Evolutionary conservation across 2,113 vertebrate genomes (phyloP).

Genomic region (Myotis brandtii): DNA sequence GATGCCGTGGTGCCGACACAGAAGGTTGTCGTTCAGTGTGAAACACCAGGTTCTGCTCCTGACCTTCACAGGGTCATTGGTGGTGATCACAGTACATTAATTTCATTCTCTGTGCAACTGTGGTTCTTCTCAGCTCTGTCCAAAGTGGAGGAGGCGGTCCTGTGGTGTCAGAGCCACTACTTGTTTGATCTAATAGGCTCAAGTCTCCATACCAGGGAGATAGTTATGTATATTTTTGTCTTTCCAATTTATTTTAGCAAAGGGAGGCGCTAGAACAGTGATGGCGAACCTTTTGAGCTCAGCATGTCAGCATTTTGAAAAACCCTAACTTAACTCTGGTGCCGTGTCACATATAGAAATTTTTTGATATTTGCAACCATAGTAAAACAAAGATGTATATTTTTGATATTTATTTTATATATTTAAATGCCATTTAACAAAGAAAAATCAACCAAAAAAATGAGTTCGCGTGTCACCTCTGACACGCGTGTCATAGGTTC

Average conservation of each 20-base stretch:
- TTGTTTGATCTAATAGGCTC: background rate
- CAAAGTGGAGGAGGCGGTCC: background rate
- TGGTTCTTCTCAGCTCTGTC: background rate
- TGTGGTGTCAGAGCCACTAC: background rate
- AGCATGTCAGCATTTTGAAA: too few species aligned
- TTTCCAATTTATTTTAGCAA: background rate
- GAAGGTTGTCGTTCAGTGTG: background rate
- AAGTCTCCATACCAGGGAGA: background rate
- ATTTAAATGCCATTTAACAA: too few species aligned
- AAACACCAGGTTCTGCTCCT: rapidly evolving
- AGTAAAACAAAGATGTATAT: too few species aligned
- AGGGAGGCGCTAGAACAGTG: background rate
- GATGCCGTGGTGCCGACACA: background rate
- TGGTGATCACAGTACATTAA: background rate
- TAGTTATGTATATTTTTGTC: rapidly evolving
- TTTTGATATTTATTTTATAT: too few species aligned
- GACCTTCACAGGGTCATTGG: background rate
- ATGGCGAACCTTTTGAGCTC: too few species aligned
- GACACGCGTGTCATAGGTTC: too few species aligned
- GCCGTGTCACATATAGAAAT: too few species aligned
- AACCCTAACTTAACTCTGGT: too few species aligned
- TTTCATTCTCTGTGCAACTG: background rate
- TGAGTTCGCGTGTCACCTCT: too few species aligned
- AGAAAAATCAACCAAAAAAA: too few species aligned
- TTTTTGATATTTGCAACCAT: too few species aligned